Evolutionary conservation across 2,113 vertebrate species (phyloP), one percentile per base, ranked within the genome.

Genomic region (Nestor notabilis): DNA sequence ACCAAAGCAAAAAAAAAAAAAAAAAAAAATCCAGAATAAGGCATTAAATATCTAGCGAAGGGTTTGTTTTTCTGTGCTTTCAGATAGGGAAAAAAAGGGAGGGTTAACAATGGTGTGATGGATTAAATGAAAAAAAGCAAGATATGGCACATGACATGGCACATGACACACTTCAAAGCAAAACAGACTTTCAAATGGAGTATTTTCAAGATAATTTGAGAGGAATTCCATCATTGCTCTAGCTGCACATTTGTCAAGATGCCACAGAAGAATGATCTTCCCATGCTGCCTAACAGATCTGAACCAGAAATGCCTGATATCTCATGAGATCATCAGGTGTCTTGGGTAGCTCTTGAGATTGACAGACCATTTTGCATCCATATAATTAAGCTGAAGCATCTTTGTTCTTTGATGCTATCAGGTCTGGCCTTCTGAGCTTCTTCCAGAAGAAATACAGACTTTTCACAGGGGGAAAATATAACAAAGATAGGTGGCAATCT

Each of bases 401-500:
- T 87, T 81, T 84, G 53, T 84, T 84, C 76, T 95, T 89, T 70
- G 31, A 31, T 64, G 61, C 28, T 86, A 44, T 79, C 60, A 39
- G 39, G 27, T 72, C 56, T 86, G 66, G 53, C 44, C 41, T 68
- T 72, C 35, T 75, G 76, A 92, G 77, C 52, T 84, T 83, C 88
- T 81, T 92, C 29, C 44, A 84, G 31, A 49, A 76, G 39, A 95
- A 95, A 61, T 23, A 71, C 25, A 33, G 49, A 79, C 47, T 75
- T 89, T 92, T 79, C 89, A 69, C 61, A 49, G 14, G 66, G 72
- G 82, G 24, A 91, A 90, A 60, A 29, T 56, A 53, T 23, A 95
- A 84, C 33, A 79, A 63, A 94, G 80, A 65, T 72, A 90, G 13
- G 65, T 52, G 28, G 33, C 87, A 94, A 93, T 95, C 91, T 93